Conservation (phyloP, 2,888 invertebrate species). For the Hymenopus coronatus region DNA sequence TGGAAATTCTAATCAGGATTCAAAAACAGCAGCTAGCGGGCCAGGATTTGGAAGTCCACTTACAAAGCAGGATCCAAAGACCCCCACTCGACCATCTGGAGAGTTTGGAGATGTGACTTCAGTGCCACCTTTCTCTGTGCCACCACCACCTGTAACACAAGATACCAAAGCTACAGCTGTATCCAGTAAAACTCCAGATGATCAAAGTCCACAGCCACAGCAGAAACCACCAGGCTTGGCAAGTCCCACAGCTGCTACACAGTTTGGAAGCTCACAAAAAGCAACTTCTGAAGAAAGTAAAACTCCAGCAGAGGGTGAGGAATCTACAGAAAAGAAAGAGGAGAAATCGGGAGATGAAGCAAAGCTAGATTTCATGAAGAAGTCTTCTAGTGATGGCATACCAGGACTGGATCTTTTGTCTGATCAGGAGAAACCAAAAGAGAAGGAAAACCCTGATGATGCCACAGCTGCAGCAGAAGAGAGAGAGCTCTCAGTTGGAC, state of each 20-base stretch:
- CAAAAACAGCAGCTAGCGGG: neutral
- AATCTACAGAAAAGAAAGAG: constrained; percentile 29
- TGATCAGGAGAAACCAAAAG: constrained; percentile 45
- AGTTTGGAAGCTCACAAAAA: neutral
- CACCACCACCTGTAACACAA: constrained; percentile 9
- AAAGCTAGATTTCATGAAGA: constrained; percentile 20
- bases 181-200: neutral
- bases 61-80: constrained; percentile 5
- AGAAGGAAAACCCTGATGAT: constrained; percentile 28
- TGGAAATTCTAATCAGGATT: neutral
- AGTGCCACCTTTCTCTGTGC: neutral
- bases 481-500: constrained; percentile 9
- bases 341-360: neutral
- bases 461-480: constrained; percentile 35
- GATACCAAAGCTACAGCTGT: neutral
- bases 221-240: constrained; percentile 3
- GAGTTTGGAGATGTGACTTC: neutral
- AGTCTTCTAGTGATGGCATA: constrained; percentile 54
- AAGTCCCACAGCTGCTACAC: neutral
- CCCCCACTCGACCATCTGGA: neutral
- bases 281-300: constrained; percentile 1
- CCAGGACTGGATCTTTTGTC: constrained; percentile 69
- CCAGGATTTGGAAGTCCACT: neutral
- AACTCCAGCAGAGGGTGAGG: constrained; percentile 31
- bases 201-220: neutral